Evolutionary conservation across 2,797 vertebrate genomes (phyloP).

Genomic region (Menidia menidia): DNA sequence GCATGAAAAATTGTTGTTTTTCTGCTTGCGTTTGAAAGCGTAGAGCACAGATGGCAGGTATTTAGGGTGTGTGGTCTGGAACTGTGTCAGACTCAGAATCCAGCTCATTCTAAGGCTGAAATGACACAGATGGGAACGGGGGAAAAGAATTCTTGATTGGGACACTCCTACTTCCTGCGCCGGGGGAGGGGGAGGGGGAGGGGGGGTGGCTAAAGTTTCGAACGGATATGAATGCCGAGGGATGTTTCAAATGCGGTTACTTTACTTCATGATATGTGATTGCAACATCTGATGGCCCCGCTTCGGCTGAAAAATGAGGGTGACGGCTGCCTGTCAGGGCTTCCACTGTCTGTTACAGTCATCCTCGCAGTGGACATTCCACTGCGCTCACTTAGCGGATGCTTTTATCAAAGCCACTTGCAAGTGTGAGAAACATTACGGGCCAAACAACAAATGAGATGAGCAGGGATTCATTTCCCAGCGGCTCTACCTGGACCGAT

Average conservation of each 20-base stretch:
- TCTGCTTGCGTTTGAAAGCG: too few relatives aligned
- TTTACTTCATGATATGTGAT: slow-evolving; percentile 8
- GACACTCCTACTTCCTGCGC: too few relatives aligned
- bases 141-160: too few relatives aligned
- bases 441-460: neutral
- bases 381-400: neutral
- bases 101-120: too few relatives aligned
- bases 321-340: slow-evolving; percentile 1
- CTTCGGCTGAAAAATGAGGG: slow-evolving; percentile 9
- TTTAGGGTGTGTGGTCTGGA: too few relatives aligned
- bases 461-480: too few relatives aligned
- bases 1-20: too few relatives aligned
- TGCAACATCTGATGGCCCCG: neutral
- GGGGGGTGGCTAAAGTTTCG: slow-evolving; percentile 2
- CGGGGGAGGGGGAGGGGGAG: too few relatives aligned
- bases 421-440: neutral
- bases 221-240: slow-evolving; percentile 10
- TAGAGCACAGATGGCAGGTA: too few relatives aligned
- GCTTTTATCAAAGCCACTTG: neutral
- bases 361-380: neutral
- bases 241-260: slow-evolving; percentile 8
- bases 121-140: too few relatives aligned
- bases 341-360: neutral
- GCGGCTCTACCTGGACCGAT: slow-evolving; percentile 90
- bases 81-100: too few relatives aligned